phyloP scores from a whole-genome alignment of 2,797 vertebrate species.

The Apogon hyalosoma region DNA sequence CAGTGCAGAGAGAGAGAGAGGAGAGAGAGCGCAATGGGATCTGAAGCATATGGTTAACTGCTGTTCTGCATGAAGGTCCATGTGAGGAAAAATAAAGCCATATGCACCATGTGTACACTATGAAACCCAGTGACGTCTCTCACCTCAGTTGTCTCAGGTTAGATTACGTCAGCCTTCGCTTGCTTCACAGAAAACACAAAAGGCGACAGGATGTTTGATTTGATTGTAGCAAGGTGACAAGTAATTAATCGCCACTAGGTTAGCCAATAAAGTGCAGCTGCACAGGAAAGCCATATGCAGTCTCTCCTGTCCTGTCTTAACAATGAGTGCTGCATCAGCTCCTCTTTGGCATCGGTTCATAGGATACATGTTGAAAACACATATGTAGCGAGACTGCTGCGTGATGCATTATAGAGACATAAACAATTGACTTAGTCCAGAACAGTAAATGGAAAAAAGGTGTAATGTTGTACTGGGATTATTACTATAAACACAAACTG shows the following conservation, averaged over 20 bases:
- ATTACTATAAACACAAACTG: background rate
- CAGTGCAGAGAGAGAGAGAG: slow-evolving; percentile 4
- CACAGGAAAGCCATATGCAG: slow-evolving; percentile 53
- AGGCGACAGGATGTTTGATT: slow-evolving; percentile 68
- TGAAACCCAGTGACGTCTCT: background rate
- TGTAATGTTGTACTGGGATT: background rate
- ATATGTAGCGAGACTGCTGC: slow-evolving; percentile 11
- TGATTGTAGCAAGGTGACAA: slow-evolving; percentile 49
- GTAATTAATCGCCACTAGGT: slow-evolving; percentile 49
- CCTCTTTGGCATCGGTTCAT: slow-evolving; percentile 29
- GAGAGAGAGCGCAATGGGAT: slow-evolving; percentile 26
- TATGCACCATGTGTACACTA: slow-evolving; percentile 23
- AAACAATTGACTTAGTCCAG: slow-evolving; percentile 8
- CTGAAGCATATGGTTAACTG: slow-evolving; percentile 51
- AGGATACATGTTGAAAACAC: slow-evolving; percentile 34
- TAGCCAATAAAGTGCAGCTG: slow-evolving; percentile 56
- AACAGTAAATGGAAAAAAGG: background rate
- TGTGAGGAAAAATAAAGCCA: slow-evolving; percentile 39
- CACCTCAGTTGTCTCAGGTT: slow-evolving; percentile 12
- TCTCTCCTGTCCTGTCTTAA: slow-evolving; percentile 30
- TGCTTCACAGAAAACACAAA: slow-evolving; percentile 18
- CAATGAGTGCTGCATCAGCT: slow-evolving; percentile 54
- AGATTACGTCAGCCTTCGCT: slow-evolving; percentile 21
- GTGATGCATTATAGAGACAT: slow-evolving; percentile 15
- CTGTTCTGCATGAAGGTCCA: slow-evolving; percentile 41